Percentiles rank a stretch among this genome's conserved stretches.
Evolutionary conservation across 2,797 vertebrate species (phyloP).

Genomic region (Pogonophryne albipinna): DNA sequence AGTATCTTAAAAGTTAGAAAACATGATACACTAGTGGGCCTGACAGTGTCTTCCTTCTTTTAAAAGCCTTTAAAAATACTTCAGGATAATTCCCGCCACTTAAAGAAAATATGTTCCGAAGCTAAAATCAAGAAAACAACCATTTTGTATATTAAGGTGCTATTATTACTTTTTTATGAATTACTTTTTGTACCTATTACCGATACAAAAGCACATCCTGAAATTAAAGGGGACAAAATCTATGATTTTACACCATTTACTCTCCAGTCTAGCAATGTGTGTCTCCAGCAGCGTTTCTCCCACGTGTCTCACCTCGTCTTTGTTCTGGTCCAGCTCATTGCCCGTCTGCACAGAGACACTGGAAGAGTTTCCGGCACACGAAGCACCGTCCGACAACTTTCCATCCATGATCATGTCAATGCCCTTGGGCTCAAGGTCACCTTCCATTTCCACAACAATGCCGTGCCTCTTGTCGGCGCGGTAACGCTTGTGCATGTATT

Average conservation of each 20-base stretch:
- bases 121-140: background rate
- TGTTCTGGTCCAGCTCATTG: constrained; percentile 88
- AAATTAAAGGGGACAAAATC: background rate
- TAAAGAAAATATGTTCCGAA: background rate
- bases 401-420: constrained; percentile 89
- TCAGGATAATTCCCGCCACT: background rate
- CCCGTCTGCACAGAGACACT: constrained; percentile 80
- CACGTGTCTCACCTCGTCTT: constrained; percentile 85
- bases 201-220: background rate
- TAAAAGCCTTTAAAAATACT: background rate
- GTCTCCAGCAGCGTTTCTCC: background rate
- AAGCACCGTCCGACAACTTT: constrained; percentile 77
- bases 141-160: background rate
- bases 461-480: constrained; percentile 94
- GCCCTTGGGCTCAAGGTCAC: constrained; percentile 87
- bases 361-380: constrained; percentile 69
- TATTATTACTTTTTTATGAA: background rate
- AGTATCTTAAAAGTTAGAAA: constrained; percentile 13
- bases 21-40: background rate
- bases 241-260: background rate
- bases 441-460: constrained; percentile 95
- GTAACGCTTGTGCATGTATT: constrained; percentile 94
- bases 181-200: background rate
- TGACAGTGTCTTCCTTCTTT: background rate
- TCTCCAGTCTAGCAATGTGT: background rate